phyloP scores from a whole-genome alignment of 2,888 invertebrate species.

The Oxytorus armatus region DNA sequence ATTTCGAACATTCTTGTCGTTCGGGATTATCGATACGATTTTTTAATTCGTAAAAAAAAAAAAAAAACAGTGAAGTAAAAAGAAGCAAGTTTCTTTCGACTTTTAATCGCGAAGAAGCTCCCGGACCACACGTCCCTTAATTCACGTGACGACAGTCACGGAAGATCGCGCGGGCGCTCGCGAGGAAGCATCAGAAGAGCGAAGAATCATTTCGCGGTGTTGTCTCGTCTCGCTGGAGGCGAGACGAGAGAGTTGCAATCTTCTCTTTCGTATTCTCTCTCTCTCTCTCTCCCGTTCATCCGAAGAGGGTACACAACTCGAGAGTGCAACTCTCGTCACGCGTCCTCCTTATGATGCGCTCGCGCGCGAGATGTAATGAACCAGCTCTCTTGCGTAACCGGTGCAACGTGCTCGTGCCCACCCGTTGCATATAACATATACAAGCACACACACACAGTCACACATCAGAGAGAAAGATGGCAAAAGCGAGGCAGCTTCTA shows the following conservation, averaged over 20 bases:
- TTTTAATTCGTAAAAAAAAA: no score
- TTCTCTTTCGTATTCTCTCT: constrained; percentile 33
- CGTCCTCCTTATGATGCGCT: constrained; percentile 56
- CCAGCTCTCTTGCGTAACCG: constrained; percentile 55
- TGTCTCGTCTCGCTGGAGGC: constrained; percentile 21
- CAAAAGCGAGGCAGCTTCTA: neutral
- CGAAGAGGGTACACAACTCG: constrained; percentile 32
- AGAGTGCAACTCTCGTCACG: constrained; percentile 69
- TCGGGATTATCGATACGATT: no score
- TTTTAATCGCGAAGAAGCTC: no score
- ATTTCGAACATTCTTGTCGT: no score
- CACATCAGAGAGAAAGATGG: constrained; percentile 11
- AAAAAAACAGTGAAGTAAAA: no score
- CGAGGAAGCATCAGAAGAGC: constrained; percentile 29
- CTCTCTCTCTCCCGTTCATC: constrained; percentile 18
- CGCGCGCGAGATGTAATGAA: constrained; percentile 54
- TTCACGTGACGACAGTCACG: constrained; percentile 22
- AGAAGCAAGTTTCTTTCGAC: no score
- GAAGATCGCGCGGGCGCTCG: constrained; percentile 8
- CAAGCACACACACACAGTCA: neutral
- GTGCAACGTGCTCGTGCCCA: constrained; percentile 44
- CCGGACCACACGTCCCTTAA: no score
- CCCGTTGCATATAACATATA: constrained; percentile 36
- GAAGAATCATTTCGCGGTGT: constrained; percentile 11
- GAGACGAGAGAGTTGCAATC: constrained; percentile 36